A percentile compares a stretch with the other conserved stretches of the same genome.
These are phyloP conservation scores for Zelostemma sp. DNA, from an alignment of 1,140 invertebrate species.

Conservation along the genomic window DNA sequence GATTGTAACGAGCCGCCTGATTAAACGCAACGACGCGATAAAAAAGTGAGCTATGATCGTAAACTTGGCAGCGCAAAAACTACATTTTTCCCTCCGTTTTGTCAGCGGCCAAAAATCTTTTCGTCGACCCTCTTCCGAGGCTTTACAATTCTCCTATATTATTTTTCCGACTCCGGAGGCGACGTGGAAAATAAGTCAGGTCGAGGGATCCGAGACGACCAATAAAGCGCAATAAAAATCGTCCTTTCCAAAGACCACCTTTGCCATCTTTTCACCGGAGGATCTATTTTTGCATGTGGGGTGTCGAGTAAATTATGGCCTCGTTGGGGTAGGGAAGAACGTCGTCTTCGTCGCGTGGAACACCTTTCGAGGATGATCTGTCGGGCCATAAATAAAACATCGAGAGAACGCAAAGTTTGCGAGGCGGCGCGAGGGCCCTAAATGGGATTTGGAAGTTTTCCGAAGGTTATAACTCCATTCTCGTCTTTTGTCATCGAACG, in stretches of 20 bases:
- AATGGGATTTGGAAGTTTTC: conserved; percentile 18
- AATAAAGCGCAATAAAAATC: conserved; percentile 46
- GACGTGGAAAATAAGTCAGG: conserved; percentile 38
- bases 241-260: conserved; percentile 20
- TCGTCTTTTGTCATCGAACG: conserved; percentile 16
- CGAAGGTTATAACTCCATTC: conserved; percentile 10
- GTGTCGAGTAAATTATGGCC: conserved; percentile 42
- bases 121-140: too few relatives aligned
- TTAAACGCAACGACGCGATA: conserved; percentile 15
- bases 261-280: conserved; percentile 6
- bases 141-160: too few relatives aligned
- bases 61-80: too few relatives aligned
- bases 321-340: conserved; percentile 48
- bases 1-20: conserved; percentile 22
- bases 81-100: too few relatives aligned
- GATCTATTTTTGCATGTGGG: conserved; percentile 23
- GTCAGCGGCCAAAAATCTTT: too few relatives aligned
- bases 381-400: conserved; percentile 58
- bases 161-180: conserved; percentile 19
- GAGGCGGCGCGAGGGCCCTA: conserved; percentile 6
- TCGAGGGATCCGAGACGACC: conserved; percentile 38
- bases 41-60: too few relatives aligned
- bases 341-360: too few relatives aligned
- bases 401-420: conserved; percentile 29
- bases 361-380: conserved; percentile 48